A percentile compares a stretch with the other conserved stretches of the same genome.
Evolutionary conservation across 2,888 invertebrate genomes (phyloP).

Genomic region (Mesochorus sp.): DNA sequence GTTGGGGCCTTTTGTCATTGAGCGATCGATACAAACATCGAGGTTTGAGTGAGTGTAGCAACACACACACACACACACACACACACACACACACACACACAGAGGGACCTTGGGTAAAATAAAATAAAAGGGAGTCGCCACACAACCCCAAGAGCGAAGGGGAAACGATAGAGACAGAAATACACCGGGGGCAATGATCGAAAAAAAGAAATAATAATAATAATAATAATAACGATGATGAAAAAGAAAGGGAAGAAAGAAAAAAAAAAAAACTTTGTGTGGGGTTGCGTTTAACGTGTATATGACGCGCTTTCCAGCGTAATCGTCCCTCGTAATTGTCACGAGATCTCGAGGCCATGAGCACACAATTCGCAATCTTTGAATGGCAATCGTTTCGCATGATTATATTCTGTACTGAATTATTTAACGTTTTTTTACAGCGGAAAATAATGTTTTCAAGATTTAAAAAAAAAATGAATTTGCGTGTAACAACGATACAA

Average conservation of each 20-base stretch:
- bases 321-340: slow-evolving; percentile 64
- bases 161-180: slow-evolving; percentile 32
- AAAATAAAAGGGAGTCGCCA: slow-evolving; percentile 41
- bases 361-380: neutral
- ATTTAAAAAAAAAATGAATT: too few species aligned
- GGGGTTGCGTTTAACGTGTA: slow-evolving; percentile 68
- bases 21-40: neutral
- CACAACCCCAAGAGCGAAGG: slow-evolving; percentile 39
- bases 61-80: slow-evolving; percentile 3
- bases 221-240: too few species aligned
- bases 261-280: slow-evolving; percentile 66
- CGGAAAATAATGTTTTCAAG: too few species aligned
- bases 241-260: slow-evolving; percentile 54
- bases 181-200: slow-evolving; percentile 61
- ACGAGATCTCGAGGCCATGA: too few species aligned
- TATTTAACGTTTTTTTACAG: neutral
- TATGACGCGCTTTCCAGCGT: slow-evolving; percentile 60
- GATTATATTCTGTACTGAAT: neutral
- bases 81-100: slow-evolving; percentile 1
- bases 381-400: neutral
- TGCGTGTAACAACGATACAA: neutral
- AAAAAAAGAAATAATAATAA: slow-evolving; percentile 43
- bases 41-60: neutral
- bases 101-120: neutral
- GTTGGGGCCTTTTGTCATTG: slow-evolving; percentile 14